Evolutionary conservation across 2,797 vertebrate genomes (phyloP).

Genomic region (Chaenodraco wilsoni): DNA sequence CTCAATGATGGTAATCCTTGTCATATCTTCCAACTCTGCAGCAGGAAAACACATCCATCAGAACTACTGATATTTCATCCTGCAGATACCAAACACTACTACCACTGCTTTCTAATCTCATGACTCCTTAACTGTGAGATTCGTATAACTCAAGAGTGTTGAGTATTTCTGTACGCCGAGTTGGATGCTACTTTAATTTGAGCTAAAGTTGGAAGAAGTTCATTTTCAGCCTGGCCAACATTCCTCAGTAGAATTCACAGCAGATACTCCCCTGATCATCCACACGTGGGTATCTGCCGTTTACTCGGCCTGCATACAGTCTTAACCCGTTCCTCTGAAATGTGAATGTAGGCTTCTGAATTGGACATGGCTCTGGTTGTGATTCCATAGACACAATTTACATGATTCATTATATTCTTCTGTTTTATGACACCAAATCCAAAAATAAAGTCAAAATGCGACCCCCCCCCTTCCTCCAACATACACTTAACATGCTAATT

Average conservation of each 20-base stretch:
- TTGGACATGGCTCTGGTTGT: not conserved
- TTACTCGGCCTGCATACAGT: constrained; percentile 4
- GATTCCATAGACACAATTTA: too few species aligned
- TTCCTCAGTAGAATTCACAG: constrained; percentile 31
- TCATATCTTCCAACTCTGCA: not conserved
- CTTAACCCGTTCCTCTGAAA: not conserved
- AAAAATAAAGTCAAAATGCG: not conserved
- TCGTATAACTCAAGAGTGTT: not conserved
- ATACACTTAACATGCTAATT: not conserved
- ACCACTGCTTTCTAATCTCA: not conserved
- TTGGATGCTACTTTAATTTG: constrained; percentile 27
- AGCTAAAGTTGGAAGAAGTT: constrained; percentile 28
- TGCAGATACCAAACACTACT: not conserved
- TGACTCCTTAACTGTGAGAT: not conserved
- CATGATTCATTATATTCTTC: not conserved
- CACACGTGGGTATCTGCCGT: constrained; percentile 18
- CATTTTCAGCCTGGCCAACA: constrained; percentile 19
- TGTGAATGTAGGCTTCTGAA: not conserved
- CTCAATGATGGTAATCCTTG: not conserved
- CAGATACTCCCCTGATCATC: constrained; percentile 20
- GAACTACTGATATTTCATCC: not conserved
- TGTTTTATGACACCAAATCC: not conserved
- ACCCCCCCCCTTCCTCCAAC: not conserved
- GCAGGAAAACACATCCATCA: not conserved
- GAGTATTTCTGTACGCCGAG: not conserved